Evolutionary conservation across 2,113 vertebrate species (phyloP), one percentile per base, ranked within the genome.

Genomic region (Catharus bicknelli): DNA sequence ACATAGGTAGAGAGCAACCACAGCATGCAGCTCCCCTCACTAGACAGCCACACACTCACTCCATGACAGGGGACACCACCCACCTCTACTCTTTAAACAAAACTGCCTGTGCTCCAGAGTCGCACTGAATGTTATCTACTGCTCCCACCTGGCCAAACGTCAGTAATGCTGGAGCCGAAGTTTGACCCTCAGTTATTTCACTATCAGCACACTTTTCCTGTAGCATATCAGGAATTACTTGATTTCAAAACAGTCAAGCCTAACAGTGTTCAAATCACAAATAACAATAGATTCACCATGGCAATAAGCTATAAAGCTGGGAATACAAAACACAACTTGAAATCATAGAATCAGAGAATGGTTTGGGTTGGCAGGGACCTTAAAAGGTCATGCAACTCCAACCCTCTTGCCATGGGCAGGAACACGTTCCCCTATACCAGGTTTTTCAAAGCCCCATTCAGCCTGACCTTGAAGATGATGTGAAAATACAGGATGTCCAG

Each of bases 281-380:
- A 73, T 45, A 87, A 85, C n/a, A 81, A 62, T 4, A 83, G 75
- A 54, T 77, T 77, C 78, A 69, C 59, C 51, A 86, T 20, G 43
- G 79, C 55, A 95, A 88, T 94, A 83, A 91, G 54, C 55, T 88
- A n/a, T 59, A 93, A 86, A 94, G 22, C 34, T 40, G 19, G 14
- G 30, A 80, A 86, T 69, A 58, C 22, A 88, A 62, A 16, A 84
- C 12, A 64, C 47, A 90, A 77, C 9, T 26, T 69, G 50, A 72
- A 89, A 62, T 61, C 29, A 90, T 4, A 32, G n/a, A 78, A 64
- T 23, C 74, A 47, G 11, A 66, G 47, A 61, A 62, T 11, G 19
- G 30, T 43, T 74, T 68, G 10, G 12, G 54, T 38, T 61, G 42
- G 54, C 61, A 74, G 16, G 10, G 34, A 61, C 26, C 32, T 50